phyloP scores from a whole-genome alignment of 2,113 vertebrate species.

The Lagopus leucura region DNA sequence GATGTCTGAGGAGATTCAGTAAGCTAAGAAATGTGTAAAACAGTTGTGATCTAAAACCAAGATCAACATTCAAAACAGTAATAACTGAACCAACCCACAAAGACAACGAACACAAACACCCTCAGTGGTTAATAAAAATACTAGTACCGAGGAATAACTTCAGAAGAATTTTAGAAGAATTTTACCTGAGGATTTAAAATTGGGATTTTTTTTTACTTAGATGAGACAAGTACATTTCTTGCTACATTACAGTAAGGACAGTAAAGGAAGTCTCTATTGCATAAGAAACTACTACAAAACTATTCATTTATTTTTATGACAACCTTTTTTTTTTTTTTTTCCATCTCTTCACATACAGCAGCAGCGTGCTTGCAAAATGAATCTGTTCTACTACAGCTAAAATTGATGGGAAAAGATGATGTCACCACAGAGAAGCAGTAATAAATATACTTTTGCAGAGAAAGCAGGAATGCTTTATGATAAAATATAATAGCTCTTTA shows the following conservation, averaged over 20 bases:
- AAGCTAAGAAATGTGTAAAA: neutral
- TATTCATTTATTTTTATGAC: neutral
- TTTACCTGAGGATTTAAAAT: neutral
- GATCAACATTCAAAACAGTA: neutral
- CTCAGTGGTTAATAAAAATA: neutral
- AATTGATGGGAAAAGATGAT: neutral
- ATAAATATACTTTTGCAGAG: constrained; percentile 30
- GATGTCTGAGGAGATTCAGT: neutral
- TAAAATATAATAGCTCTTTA: constrained; percentile 47
- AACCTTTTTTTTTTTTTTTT: neutral
- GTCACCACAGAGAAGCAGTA: neutral
- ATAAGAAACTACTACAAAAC: neutral
- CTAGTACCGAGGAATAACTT: neutral
- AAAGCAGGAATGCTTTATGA: constrained; percentile 29
- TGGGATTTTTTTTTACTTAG: neutral
- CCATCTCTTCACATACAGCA: neutral
- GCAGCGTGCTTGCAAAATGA: neutral
- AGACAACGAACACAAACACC: neutral
- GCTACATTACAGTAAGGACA: neutral
- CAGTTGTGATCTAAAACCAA: neutral
- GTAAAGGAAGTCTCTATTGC: neutral
- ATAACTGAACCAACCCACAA: neutral
- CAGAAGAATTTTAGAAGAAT: neutral
- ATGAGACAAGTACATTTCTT: neutral
- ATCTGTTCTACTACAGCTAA: neutral